These are phyloP conservation scores for Mythimna impura DNA, from an alignment of 2,888 invertebrate genomes.

Conservation along the genomic window DNA sequence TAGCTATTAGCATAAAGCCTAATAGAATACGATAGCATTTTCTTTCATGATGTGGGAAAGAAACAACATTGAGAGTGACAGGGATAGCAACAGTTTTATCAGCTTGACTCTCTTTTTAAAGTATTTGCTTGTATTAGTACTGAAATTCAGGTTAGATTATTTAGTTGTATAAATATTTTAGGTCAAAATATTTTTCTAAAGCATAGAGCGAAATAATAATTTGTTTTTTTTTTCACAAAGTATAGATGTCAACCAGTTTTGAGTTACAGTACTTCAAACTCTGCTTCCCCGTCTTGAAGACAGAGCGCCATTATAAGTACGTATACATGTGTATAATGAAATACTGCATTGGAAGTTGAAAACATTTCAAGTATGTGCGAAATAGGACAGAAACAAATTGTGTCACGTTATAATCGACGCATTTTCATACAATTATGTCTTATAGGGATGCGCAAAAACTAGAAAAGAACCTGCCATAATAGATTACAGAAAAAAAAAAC, in stretches of 20 bases:
- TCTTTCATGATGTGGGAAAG: conserved; percentile 23
- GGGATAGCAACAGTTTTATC: conserved; percentile 13
- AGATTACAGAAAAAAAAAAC: conserved; percentile 38
- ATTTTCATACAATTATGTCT: conserved; percentile 15
- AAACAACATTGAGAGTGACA: conserved; percentile 30
- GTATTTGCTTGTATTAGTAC: conserved; percentile 14
- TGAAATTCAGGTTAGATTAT: conserved; percentile 20
- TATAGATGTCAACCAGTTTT: background rate
- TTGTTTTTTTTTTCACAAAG: background rate
- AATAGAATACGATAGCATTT: conserved; percentile 2
- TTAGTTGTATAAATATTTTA: background rate
- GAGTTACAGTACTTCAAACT: conserved; percentile 12
- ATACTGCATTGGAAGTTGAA: conserved; percentile 36
- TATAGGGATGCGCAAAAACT: conserved; percentile 42
- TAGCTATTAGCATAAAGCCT: background rate
- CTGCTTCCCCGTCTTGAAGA: background rate
- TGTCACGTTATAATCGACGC: background rate
- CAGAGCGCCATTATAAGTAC: background rate
- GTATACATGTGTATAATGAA: background rate
- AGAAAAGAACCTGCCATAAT: conserved; percentile 12
- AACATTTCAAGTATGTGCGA: background rate
- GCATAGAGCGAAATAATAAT: background rate
- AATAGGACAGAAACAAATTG: background rate
- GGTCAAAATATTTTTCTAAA: background rate
- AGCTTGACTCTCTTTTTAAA: conserved; percentile 25